Evolutionary conservation across 2,797 vertebrate genomes (phyloP), one percentile per base, ranked within the genome.

Genomic region (Siniperca scherzeri): DNA sequence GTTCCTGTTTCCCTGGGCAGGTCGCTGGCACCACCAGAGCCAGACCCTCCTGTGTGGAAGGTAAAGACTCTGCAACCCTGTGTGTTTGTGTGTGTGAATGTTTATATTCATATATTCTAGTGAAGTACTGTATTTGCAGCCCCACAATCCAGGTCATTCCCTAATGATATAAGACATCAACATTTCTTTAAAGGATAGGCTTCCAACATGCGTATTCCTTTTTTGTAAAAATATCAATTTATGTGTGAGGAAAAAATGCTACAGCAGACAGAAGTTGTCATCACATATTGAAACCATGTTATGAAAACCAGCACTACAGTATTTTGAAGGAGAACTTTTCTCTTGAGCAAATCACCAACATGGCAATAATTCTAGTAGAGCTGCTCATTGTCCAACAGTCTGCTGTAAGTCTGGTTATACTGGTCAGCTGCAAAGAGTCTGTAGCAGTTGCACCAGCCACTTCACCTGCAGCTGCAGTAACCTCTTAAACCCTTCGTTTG

Each of bases 11-110:
- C 91, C 98, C 98, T 0, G 98, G 98, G 2, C 98, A 99, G 94
- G 98, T 99, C 7, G 98, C 98, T 0, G 98, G 98, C 16, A 99
- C 98, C 2, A 99, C 98, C 0, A 94, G 97, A 73, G 95, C 97
- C 2, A 96, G 97, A 90, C 98, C 98, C 67, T 99, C 98, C 3
- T 99, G 98, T 0, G 98, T 99, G 71, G 98, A 99, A 98, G 98
- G 98, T 99, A 97, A 96, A 55, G 42, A 5, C n/a, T 13, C 21
- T 6, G 19, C 30, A 53, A 6, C 16, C 36, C 1, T 11, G 5
- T 55, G 19, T 64, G 19, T 52, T 4, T 65, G 52, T 48, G 14
- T 61, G 11, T 64, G 44, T 60, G 3, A 64, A 25, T 71, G 19
- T 33, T 1, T 57, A 19, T 22, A 2, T 68, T 30, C 19, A 22